Percentiles rank a stretch among this genome's conserved stretches.
Conservation (phyloP, 2,888 invertebrate species). For the Rhagonycha fulva region DNA sequence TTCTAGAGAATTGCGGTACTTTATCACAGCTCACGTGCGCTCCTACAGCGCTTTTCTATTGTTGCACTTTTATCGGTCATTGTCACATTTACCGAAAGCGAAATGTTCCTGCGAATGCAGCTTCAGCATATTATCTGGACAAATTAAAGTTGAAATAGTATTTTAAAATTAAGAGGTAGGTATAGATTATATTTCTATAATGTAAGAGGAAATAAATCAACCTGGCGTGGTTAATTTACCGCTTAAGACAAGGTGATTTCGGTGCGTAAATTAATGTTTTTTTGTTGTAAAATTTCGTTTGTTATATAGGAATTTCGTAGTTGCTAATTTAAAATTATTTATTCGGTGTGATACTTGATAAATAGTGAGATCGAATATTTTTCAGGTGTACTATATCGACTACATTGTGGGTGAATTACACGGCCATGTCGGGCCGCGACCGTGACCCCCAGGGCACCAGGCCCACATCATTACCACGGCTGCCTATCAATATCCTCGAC, state of each 20-base stretch:
- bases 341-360: conserved; percentile 5
- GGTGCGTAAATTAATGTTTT: conserved; percentile 5
- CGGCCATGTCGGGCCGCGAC: conserved; percentile 32
- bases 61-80: background rate
- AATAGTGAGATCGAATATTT: background rate
- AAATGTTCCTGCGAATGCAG: background rate
- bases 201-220: conserved; percentile 22
- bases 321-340: conserved; percentile 3
- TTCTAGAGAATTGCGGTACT: too few relatives aligned
- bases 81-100: background rate
- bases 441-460: conserved; percentile 37
- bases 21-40: too few relatives aligned
- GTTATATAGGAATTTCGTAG: background rate
- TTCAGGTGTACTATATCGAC: conserved; percentile 18
- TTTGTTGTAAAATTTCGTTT: background rate
- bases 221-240: conserved; percentile 18
- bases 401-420: conserved; percentile 22
- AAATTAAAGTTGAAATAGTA: background rate
- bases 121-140: background rate
- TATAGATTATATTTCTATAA: conserved; percentile 23
- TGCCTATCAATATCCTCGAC: conserved; percentile 37
- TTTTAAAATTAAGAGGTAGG: conserved; percentile 17
- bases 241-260: conserved; percentile 13
- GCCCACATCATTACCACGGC: conserved; percentile 38
- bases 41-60: background rate